Percentiles rank a stretch among this genome's conserved stretches.
Evolutionary conservation across 2,888 invertebrate species (phyloP).

Genomic region (Dilophus febrilis): DNA sequence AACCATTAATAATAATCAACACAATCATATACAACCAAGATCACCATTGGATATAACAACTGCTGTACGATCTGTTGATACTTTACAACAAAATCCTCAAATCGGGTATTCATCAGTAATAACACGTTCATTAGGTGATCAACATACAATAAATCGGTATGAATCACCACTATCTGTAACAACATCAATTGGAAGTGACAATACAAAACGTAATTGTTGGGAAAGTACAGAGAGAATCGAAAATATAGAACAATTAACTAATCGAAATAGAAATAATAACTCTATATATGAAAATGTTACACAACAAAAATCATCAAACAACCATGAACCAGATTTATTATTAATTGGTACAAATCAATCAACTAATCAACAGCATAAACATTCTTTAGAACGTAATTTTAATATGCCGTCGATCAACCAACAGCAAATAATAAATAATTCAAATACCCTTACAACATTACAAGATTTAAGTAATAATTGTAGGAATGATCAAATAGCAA

Average conservation of each 20-base stretch:
- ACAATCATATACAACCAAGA: constrained; percentile 36
- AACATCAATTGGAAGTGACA: constrained; percentile 28
- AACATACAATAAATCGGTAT: constrained; percentile 8
- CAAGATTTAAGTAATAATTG: constrained; percentile 53
- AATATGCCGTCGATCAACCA: not conserved
- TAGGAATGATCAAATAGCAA: constrained; percentile 58
- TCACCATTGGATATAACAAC: constrained; percentile 55
- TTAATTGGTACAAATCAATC: not conserved
- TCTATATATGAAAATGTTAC: constrained; percentile 1
- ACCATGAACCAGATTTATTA: too few relatives aligned
- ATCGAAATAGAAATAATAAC: not conserved
- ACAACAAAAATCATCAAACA: constrained; percentile 2
- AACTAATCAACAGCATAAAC: not conserved
- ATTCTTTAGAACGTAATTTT: not conserved
- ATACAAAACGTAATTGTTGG: constrained; percentile 36
- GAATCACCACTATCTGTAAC: constrained; percentile 14
- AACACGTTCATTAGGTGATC: constrained; percentile 37
- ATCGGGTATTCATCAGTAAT: constrained; percentile 74
- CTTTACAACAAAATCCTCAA: constrained; percentile 37
- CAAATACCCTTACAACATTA: constrained; percentile 22
- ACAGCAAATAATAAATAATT: too few relatives aligned
- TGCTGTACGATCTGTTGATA: constrained; percentile 41
- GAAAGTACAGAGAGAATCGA: constrained; percentile 30
- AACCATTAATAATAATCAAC: constrained; percentile 14
- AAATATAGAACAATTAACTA: constrained; percentile 5